Conservation (phyloP, 2,113 vertebrate species). For the Rhinolophus ferrumequinum region DNA sequence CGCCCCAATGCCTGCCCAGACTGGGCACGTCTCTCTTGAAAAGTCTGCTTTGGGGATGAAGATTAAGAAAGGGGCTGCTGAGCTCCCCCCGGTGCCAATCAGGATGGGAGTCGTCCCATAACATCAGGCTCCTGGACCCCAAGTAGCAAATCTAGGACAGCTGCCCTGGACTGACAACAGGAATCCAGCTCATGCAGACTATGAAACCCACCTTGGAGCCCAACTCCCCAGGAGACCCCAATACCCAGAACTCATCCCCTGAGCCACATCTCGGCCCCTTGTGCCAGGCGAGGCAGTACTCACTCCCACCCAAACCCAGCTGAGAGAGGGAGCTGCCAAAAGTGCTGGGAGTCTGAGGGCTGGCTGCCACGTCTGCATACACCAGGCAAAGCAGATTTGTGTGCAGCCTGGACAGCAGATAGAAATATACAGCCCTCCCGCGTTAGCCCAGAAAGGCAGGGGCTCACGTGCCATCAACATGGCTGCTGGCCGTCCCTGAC, state of each 20-base stretch:
- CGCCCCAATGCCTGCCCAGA: neutral
- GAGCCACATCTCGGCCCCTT: neutral
- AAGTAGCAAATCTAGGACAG: neutral
- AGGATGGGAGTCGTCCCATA: neutral
- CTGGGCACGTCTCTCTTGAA: neutral
- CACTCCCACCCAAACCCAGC: neutral
- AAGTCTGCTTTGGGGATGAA: neutral
- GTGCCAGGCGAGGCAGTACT: neutral
- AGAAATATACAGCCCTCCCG: conserved; percentile 41
- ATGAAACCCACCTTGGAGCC: too few species aligned
- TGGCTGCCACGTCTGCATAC: neutral
- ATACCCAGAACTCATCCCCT: neutral
- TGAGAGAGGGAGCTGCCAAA: neutral
- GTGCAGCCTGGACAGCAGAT: conserved; percentile 46
- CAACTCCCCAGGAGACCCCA: neutral
- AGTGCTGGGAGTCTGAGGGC: neutral
- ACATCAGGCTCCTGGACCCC: neutral
- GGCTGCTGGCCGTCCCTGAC: neutral
- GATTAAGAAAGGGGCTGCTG: neutral
- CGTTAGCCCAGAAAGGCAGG: conserved; percentile 59
- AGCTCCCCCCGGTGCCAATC: neutral
- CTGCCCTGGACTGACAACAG: rapidly evolving
- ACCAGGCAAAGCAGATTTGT: conserved; percentile 34
- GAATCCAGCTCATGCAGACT: neutral
- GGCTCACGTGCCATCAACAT: neutral